Evolutionary conservation across 1,140 invertebrate genomes (phyloP), one percentile per base, ranked within the genome.

Genomic region (Saccostrea echinata): DNA sequence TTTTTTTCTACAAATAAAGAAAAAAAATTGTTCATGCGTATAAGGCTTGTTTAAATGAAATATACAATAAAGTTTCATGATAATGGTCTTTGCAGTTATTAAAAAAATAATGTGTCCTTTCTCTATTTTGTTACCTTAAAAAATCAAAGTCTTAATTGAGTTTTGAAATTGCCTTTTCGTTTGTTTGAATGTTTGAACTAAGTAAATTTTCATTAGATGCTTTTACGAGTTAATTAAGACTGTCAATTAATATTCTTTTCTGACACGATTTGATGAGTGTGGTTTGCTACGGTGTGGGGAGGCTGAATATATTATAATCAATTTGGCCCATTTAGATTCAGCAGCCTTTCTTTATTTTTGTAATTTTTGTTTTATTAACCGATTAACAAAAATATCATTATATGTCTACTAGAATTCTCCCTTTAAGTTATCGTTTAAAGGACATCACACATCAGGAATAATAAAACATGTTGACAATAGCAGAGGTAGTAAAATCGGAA

Each of bases 231-330:
- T 76, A 27, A 76, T 76, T 76, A 76, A 76, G 68, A 76, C 9
- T 76, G 68, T 76, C 68, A 30, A 76, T 30, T 76, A 76, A 76
- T 76, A 76, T 76, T 76, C 68, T 30, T 24, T 3, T 4, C 68
- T 76, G 68, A 30, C 68, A 33, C 30, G 68, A 76, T 30, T 76
- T 76, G 27, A 27, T 76, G 27, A 76, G 27, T 76, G 68, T 16
- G 68, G 68, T 76, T 76, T 33, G 30, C 13, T 76, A 27, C 27
- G 68, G 68, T 33, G 68, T 76, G 27, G 68, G 68, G 68, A 76
- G 68, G 68, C 68, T 30, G 68, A 76, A 76, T 76, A 76, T 76
- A 76, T 76, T 76, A 76, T 16, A 76, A 76, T 33, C 30, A 76
- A 33, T 30, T 76, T 76, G 68, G 30, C 68, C 68, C 68, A 76